These are phyloP conservation scores for Epinotia brunnichana DNA, from an alignment of 2,888 invertebrate genomes.

Conservation along the genomic window DNA sequence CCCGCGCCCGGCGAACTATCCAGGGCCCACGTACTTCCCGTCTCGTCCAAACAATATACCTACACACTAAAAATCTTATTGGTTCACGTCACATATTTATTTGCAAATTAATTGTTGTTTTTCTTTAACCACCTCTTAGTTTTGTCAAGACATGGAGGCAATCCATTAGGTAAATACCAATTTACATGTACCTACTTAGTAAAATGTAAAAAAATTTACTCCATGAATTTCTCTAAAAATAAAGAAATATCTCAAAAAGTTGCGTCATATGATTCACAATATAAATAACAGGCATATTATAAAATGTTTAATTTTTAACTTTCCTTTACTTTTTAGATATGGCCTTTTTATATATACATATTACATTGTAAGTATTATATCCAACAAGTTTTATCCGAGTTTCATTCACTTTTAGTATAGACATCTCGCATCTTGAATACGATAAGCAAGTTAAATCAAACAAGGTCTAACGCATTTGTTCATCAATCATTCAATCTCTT, in stretches of 20 bases:
- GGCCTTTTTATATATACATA: not conserved
- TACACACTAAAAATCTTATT: conserved; percentile 34
- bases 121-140: not conserved
- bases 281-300: too few species aligned
- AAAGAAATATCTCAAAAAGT: too few species aligned
- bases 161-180: too few species aligned
- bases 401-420: not conserved
- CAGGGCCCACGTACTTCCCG: conserved; percentile 55
- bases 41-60: conserved; percentile 61
- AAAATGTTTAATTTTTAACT: not conserved
- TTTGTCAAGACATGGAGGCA: not conserved
- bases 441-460: too few species aligned
- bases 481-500: too few species aligned
- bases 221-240: too few species aligned
- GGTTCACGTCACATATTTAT: not conserved
- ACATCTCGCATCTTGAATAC: too few species aligned
- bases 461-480: too few species aligned
- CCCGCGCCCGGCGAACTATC: conserved; percentile 58
- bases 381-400: not conserved
- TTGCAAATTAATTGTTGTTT: not conserved
- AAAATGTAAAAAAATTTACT: too few species aligned
- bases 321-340: not conserved
- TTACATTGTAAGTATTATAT: not conserved
- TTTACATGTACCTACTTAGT: too few species aligned
- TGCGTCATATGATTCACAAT: too few species aligned